Evolutionary conservation across 2,888 invertebrate genomes (phyloP).

Genomic region (Leptinotarsa peninsularis): DNA sequence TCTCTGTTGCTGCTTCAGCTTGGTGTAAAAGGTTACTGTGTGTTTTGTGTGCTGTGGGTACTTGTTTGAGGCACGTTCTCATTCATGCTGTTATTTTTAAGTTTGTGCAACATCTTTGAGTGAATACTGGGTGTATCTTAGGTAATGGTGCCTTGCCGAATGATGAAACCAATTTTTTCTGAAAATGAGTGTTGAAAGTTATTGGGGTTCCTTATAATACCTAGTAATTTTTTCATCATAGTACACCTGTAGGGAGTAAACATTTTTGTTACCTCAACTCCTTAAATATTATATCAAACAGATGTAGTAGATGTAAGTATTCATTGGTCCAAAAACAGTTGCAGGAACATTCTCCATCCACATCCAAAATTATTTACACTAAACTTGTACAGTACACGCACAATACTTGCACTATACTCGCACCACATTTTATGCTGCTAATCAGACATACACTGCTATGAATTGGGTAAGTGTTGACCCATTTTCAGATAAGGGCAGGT

Average conservation of each 20-base stretch:
- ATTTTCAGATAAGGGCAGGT: not conserved
- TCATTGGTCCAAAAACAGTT: not conserved
- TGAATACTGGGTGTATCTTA: not conserved
- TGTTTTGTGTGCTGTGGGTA: slow-evolving; percentile 36
- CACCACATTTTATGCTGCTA: not conserved
- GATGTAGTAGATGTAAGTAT: not conserved
- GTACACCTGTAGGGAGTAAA: no score
- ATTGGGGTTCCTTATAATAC: no score
- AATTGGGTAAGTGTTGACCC: not conserved
- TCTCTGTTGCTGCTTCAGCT: slow-evolving; percentile 44
- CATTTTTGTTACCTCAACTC: no score
- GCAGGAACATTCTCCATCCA: not conserved
- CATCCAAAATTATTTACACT: not conserved
- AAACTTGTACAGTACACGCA: not conserved
- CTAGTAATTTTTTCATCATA: no score
- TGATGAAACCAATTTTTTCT: not conserved
- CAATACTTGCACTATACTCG: not conserved
- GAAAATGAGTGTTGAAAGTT: no score
- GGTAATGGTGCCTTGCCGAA: not conserved
- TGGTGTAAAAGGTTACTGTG: slow-evolving; percentile 36
- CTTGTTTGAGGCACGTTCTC: slow-evolving; percentile 35
- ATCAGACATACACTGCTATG: not conserved
- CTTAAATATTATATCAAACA: no score
- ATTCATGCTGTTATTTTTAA: slow-evolving; percentile 34
- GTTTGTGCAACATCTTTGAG: slow-evolving; percentile 29